phyloP scores from a whole-genome alignment of 1,140 invertebrate species.

The Lucilia sericata region DNA sequence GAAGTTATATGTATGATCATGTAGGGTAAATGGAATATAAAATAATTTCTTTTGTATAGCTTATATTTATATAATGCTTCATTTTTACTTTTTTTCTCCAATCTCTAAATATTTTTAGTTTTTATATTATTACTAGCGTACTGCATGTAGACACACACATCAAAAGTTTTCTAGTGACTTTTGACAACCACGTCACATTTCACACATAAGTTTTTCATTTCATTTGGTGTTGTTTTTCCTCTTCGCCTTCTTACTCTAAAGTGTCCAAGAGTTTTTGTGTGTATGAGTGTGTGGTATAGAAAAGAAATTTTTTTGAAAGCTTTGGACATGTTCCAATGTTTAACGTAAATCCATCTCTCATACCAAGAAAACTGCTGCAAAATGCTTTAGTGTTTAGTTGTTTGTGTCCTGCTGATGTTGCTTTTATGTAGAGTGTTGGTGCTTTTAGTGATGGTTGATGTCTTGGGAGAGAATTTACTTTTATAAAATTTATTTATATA shows the following conservation, averaged over 20 bases:
- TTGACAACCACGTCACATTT: conserved; percentile 66
- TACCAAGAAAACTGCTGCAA: neutral
- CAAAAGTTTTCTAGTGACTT: conserved; percentile 67
- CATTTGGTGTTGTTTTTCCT: neutral
- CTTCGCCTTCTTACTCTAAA: neutral
- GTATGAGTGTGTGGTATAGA: neutral
- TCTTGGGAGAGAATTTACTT: conserved; percentile 42
- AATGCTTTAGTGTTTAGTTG: neutral
- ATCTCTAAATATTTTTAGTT: no score
- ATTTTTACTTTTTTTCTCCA: no score
- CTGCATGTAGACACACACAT: conserved; percentile 53
- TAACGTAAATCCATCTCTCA: conserved; percentile 27
- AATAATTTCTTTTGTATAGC: no score
- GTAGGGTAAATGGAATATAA: no score
- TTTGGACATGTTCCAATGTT: conserved; percentile 44
- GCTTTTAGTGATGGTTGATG: conserved; percentile 40
- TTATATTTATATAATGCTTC: no score
- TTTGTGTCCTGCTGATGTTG: neutral
- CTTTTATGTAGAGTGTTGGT: neutral
- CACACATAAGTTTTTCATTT: conserved; percentile 52
- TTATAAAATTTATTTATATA: neutral
- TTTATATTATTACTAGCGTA: neutral
- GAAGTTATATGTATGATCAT: no score
- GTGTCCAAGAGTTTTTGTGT: neutral
- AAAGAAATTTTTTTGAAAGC: neutral